Percentiles rank a stretch among this genome's conserved stretches.
phyloP scores from a whole-genome alignment of 2,113 vertebrate species.

The Willisornis vidua region DNA sequence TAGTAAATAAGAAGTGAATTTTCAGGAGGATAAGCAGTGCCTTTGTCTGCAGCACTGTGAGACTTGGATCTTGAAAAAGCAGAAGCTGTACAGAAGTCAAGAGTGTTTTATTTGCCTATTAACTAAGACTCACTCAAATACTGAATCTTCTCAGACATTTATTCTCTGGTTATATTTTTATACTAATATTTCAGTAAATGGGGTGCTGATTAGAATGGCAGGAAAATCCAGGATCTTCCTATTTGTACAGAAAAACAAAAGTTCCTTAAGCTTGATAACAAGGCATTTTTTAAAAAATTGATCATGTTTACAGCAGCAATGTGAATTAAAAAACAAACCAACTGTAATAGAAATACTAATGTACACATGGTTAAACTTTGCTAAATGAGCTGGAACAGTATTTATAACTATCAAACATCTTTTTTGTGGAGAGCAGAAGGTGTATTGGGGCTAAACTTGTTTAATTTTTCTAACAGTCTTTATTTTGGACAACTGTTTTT shows the following conservation, averaged over 20 bases:
- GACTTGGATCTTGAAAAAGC: not conserved
- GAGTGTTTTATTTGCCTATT: not conserved
- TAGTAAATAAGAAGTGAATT: not conserved
- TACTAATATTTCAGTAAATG: slow-evolving; percentile 38
- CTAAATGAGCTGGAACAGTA: slow-evolving; percentile 21
- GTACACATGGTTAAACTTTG: slow-evolving; percentile 29
- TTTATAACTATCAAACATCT: slow-evolving; percentile 53
- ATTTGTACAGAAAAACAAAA: slow-evolving; percentile 47
- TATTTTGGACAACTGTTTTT: slow-evolving; percentile 52
- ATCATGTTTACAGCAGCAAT: slow-evolving; percentile 55
- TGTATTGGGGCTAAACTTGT: slow-evolving; percentile 37
- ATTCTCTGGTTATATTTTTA: slow-evolving; percentile 22
- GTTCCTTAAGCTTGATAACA: slow-evolving; percentile 15
- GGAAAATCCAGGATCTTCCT: slow-evolving; percentile 3
- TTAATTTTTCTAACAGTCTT: slow-evolving; percentile 72
- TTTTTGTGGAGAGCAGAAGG: not conserved
- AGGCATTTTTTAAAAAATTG: not conserved
- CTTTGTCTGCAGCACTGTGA: not conserved
- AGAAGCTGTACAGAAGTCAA: not conserved
- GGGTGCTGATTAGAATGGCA: not conserved
- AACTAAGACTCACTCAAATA: slow-evolving; percentile 31
- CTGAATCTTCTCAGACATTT: not conserved
- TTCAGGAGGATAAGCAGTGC: not conserved
- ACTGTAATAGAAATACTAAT: slow-evolving; percentile 34
- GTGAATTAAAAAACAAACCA: slow-evolving; percentile 4